Conservation (phyloP, 2,888 invertebrate genomes). For the Encarsia formosa region DNA sequence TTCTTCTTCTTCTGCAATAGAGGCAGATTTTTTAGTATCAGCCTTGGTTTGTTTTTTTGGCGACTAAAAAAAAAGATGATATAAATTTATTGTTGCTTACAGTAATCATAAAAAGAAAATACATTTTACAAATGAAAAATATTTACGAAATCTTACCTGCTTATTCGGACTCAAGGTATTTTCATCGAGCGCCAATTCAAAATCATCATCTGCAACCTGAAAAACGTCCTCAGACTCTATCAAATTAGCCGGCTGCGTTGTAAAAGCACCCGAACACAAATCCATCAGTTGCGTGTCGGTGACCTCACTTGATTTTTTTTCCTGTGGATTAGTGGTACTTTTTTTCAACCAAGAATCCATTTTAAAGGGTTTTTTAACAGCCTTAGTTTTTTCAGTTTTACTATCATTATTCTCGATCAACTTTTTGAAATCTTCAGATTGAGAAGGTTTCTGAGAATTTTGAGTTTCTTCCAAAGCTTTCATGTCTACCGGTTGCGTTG, state of each 20-base stretch:
- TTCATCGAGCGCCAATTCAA: too few relatives aligned
- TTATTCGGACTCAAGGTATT: constrained; percentile 38
- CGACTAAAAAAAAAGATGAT: too few relatives aligned
- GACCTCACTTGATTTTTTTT: too few relatives aligned
- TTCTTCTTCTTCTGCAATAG: constrained; percentile 41
- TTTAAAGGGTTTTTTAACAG: not conserved
- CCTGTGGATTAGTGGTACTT: too few relatives aligned
- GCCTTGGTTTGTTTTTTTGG: too few relatives aligned
- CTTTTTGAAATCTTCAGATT: too few relatives aligned
- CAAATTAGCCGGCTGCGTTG: constrained; percentile 34
- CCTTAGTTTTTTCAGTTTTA: not conserved
- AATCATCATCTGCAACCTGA: too few relatives aligned
- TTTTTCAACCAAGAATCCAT: not conserved
- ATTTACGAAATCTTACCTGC: not conserved
- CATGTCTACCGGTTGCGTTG: constrained; percentile 34
- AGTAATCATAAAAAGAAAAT: not conserved
- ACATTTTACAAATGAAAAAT: not conserved
- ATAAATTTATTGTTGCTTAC: too few relatives aligned
- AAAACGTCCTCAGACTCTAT: constrained; percentile 30
- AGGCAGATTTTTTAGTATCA: too few relatives aligned
- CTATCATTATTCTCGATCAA: not conserved
- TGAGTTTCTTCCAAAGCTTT: constrained; percentile 29
- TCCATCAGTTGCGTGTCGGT: constrained; percentile 47
- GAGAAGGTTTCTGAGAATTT: too few relatives aligned
- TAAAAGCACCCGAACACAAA: constrained; percentile 58